Evolutionary conservation across 2,888 invertebrate species (phyloP).

Genomic region (Lithodes maja): DNA sequence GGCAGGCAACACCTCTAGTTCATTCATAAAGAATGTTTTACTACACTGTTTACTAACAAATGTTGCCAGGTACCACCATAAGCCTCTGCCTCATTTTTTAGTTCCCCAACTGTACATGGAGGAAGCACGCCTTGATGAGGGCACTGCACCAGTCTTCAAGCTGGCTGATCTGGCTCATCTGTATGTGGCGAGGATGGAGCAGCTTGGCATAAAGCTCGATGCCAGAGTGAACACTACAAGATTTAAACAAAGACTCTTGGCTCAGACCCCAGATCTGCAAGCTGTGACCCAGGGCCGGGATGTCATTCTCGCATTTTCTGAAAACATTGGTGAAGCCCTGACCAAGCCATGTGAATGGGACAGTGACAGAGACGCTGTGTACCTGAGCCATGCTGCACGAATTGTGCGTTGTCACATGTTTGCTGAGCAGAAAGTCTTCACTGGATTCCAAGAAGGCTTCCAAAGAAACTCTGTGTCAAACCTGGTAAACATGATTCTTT

Average conservation of each 20-base stretch:
- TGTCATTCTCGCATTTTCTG: constrained; percentile 27
- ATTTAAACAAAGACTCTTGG: neutral
- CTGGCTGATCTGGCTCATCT: neutral
- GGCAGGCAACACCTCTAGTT: too few relatives aligned
- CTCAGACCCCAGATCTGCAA: neutral
- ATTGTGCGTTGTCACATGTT: constrained; percentile 8
- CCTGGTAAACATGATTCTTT: neutral
- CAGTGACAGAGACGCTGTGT: neutral
- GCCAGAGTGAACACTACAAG: neutral
- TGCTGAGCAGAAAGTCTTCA: too few relatives aligned
- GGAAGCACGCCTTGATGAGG: constrained; percentile 4
- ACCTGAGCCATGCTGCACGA: constrained; percentile 33
- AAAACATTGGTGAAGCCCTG: constrained; percentile 5
- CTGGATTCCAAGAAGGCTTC: too few relatives aligned
- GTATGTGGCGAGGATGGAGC: neutral
- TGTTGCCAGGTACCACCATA: too few relatives aligned
- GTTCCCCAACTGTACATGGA: too few relatives aligned
- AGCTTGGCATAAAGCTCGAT: too few relatives aligned
- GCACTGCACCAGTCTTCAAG: constrained; percentile 10
- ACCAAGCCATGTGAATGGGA: neutral
- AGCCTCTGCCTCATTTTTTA: too few relatives aligned
- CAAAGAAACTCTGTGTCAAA: too few relatives aligned
- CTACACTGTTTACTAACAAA: too few relatives aligned
- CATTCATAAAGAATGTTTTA: too few relatives aligned
- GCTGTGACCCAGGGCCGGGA: constrained; percentile 18